phyloP scores from a whole-genome alignment of 2,113 vertebrate species.

The Chaetodon trifascialis region DNA sequence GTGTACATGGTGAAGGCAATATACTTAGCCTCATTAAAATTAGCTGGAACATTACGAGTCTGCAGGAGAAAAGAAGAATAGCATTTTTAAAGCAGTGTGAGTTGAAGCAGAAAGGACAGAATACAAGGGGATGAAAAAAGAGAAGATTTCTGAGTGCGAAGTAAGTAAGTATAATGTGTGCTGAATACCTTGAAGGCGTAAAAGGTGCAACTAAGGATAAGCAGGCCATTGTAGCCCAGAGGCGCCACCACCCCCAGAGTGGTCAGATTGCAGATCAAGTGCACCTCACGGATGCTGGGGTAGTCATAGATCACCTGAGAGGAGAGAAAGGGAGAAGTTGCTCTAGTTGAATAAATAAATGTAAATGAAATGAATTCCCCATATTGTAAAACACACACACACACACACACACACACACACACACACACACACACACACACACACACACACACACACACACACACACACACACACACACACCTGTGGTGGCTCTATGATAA shows the following conservation, averaged over 20 bases:
- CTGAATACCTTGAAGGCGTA: conserved; percentile 93
- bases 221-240: conserved; percentile 96
- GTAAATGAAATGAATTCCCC: background rate
- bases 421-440: conserved; percentile 63
- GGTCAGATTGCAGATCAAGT: conserved; percentile 97
- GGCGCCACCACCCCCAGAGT: conserved; percentile 97
- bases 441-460: conserved; percentile 9
- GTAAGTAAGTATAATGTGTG: background rate
- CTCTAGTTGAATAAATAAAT: conserved; percentile 1
- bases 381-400: conserved; percentile 1
- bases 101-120: background rate
- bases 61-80: conserved; percentile 35
- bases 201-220: conserved; percentile 99
- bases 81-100: background rate
- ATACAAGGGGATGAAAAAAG: too few relatives aligned
- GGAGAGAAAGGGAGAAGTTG: background rate
- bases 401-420: conserved; percentile 53
- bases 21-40: conserved; percentile 99
- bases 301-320: conserved; percentile 92
- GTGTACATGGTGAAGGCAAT: conserved; percentile 99
- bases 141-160: background rate
- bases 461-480: conserved; percentile 60
- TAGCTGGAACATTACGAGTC: conserved; percentile 97
- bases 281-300: conserved; percentile 96
- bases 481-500: conserved; percentile 94